Conservation (phyloP, 1,140 invertebrate genomes). For the Heliconius congener region DNA sequence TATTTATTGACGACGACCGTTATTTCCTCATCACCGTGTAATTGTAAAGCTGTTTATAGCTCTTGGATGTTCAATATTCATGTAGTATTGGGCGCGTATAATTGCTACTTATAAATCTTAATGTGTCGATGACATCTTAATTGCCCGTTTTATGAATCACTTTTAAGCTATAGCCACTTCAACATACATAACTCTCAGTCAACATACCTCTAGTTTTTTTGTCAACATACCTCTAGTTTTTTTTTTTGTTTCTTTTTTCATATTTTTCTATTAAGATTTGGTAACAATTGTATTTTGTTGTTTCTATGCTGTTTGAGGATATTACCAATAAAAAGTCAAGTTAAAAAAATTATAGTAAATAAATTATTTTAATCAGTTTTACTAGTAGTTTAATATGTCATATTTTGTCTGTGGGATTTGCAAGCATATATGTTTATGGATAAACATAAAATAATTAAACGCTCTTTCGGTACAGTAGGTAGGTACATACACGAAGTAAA, state of each 20-base stretch:
- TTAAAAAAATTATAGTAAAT: no score
- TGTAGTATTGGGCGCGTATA: conserved; percentile 64
- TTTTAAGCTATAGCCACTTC: conserved; percentile 27
- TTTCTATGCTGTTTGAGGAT: not conserved
- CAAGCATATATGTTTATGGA: not conserved
- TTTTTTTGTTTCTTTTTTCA: not conserved
- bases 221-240: no score
- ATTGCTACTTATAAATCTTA: conserved; percentile 74
- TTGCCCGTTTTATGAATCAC: conserved; percentile 50
- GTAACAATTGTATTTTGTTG: not conserved
- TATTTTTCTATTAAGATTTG: not conserved
- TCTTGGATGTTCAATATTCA: conserved; percentile 62
- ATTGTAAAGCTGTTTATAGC: conserved; percentile 26
- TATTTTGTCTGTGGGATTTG: no score
- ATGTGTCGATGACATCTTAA: conserved; percentile 73
- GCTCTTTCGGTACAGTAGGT: not conserved
- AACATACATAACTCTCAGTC: not conserved
- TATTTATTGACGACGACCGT: conserved; percentile 25
- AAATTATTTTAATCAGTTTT: no score
- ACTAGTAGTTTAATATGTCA: no score
- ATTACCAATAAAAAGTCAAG: no score
- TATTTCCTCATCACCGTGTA: conserved; percentile 29
- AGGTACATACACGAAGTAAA: not conserved
- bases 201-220: no score
- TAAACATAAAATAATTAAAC: not conserved